Evolutionary conservation across 1,140 invertebrate genomes (phyloP).

Genomic region (Adelges cooleyi): DNA sequence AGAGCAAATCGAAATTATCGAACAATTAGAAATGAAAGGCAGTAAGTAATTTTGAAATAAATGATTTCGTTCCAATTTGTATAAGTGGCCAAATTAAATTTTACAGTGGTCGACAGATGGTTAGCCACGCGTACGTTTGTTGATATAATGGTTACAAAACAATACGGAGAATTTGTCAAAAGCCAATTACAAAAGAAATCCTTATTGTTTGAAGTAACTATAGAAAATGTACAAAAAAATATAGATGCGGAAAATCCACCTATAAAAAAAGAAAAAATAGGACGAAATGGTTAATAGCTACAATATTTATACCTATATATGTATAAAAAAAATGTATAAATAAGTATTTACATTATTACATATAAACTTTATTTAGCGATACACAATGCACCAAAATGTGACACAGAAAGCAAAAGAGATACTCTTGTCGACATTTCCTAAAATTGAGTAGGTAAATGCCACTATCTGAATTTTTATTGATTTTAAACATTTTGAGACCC

Average conservation of each 20-base stretch:
- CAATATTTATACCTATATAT: slow-evolving; percentile 23
- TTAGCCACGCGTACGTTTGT: slow-evolving; percentile 30
- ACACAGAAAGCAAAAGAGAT: not conserved
- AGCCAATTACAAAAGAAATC: slow-evolving; percentile 35
- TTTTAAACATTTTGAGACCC: too few relatives aligned
- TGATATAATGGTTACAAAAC: slow-evolving; percentile 33
- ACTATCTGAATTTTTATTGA: too few relatives aligned
- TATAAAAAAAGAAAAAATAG: slow-evolving; percentile 51
- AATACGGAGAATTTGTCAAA: slow-evolving; percentile 31
- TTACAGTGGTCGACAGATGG: slow-evolving; percentile 34
- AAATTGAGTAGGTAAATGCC: too few relatives aligned
- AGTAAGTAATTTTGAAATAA: slow-evolving; percentile 32
- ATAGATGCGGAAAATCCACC: slow-evolving; percentile 66
- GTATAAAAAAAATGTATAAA: not conserved
- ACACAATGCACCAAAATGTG: not conserved
- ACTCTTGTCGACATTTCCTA: too few relatives aligned
- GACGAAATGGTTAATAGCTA: slow-evolving; percentile 65
- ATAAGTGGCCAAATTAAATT: not conserved
- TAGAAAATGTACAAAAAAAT: slow-evolving; percentile 59
- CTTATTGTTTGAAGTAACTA: slow-evolving; percentile 49
- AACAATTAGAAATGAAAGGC: slow-evolving; percentile 29
- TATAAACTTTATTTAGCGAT: not conserved
- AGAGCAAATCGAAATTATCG: slow-evolving; percentile 27
- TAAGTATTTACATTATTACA: not conserved
- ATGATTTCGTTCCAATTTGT: not conserved